Conservation (phyloP, 1,140 invertebrate species). For the Metopolophium dirhodum region DNA sequence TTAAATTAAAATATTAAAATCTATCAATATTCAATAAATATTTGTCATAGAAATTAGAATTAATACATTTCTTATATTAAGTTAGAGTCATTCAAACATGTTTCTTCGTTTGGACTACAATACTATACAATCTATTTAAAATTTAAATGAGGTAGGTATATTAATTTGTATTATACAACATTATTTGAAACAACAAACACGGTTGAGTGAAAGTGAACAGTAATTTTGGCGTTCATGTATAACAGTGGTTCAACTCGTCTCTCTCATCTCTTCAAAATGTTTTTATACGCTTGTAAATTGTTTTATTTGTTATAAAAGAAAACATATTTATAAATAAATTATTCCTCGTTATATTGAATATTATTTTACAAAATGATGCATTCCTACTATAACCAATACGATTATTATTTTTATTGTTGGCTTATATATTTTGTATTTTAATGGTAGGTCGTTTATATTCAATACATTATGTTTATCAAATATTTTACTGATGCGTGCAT, state of each 20-base stretch:
- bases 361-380: background rate
- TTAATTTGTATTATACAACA: background rate
- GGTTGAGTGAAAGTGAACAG: background rate
- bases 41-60: background rate
- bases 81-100: background rate
- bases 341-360: background rate
- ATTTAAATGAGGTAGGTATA: slow-evolving; percentile 7
- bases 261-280: background rate
- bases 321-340: background rate
- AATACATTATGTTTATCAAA: background rate
- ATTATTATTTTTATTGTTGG: background rate
- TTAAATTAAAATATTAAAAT: background rate
- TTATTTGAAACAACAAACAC: background rate
- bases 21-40: background rate
- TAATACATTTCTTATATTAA: background rate
- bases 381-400: background rate
- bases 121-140: background rate
- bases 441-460: background rate
- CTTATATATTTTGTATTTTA: background rate
- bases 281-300: background rate
- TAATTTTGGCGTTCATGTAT: background rate
- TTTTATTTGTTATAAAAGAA: background rate
- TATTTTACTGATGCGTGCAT: background rate
- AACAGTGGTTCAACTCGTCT: background rate
- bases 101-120: background rate